Conservation (phyloP, 2,797 vertebrate species). For the Lacerta viridis region DNA sequence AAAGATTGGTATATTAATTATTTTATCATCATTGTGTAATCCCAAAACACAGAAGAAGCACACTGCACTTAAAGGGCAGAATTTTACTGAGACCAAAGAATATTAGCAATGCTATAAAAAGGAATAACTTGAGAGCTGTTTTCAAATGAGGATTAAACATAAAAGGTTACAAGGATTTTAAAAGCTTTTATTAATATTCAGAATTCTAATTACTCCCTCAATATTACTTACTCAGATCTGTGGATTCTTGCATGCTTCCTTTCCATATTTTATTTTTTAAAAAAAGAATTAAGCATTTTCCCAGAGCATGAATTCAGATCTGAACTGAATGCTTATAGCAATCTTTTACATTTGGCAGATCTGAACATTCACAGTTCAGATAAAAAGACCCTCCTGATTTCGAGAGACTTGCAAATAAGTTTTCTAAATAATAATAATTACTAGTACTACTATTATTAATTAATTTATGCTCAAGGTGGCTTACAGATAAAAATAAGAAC, state of each 20-base stretch:
- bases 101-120: not conserved
- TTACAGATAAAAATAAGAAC: too few species aligned
- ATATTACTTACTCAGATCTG: not conserved
- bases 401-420: not conserved
- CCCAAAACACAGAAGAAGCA: constrained; percentile 8
- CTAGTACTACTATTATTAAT: too few species aligned
- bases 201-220: constrained; percentile 28
- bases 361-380: not conserved
- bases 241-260: not conserved
- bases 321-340: not conserved
- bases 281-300: not conserved
- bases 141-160: constrained; percentile 25
- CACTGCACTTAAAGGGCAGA: constrained; percentile 26
- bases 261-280: not conserved
- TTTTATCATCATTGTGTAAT: constrained; percentile 26
- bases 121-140: constrained; percentile 13
- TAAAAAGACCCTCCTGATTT: not conserved
- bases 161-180: constrained; percentile 21
- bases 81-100: constrained; percentile 19
- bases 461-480: too few species aligned
- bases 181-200: constrained; percentile 31
- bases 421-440: not conserved
- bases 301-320: too few species aligned
- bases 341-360: not conserved
- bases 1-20: constrained; percentile 44